Conservation (phyloP, 2,797 vertebrate species). For the Myripristis jacobus region DNA sequence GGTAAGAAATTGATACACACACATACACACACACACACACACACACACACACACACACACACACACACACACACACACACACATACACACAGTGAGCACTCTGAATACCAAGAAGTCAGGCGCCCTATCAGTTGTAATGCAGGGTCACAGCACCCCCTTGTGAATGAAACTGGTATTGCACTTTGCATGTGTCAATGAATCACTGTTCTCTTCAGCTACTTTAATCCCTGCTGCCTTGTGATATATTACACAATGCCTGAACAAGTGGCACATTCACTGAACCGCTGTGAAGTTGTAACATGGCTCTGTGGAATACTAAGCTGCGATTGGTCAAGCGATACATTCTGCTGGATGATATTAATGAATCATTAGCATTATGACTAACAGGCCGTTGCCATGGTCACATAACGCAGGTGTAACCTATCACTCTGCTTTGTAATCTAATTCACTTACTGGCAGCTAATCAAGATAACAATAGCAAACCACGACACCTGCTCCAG, state of each 20-base stretch:
- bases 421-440: no score
- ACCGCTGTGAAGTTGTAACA: no score
- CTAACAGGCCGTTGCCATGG: no score
- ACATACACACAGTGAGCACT: not conserved
- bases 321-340: no score
- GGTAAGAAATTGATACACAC: conserved; percentile 82
- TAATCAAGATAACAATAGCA: no score
- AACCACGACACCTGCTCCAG: no score
- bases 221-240: no score
- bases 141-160: conserved; percentile 34
- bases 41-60: not conserved
- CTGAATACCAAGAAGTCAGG: conserved; percentile 15
- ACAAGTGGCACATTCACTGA: not conserved
- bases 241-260: not conserved
- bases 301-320: not conserved
- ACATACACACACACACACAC: conserved; percentile 3
- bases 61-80: not conserved
- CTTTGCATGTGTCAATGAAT: not conserved
- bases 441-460: no score
- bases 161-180: conserved; percentile 49
- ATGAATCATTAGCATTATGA: no score
- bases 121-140: not conserved
- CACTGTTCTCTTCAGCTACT: no score
- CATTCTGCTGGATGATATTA: no score
- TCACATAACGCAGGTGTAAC: no score